Conservation (phyloP, 2,888 invertebrate species). For the Eupithecia pulchellata region DNA sequence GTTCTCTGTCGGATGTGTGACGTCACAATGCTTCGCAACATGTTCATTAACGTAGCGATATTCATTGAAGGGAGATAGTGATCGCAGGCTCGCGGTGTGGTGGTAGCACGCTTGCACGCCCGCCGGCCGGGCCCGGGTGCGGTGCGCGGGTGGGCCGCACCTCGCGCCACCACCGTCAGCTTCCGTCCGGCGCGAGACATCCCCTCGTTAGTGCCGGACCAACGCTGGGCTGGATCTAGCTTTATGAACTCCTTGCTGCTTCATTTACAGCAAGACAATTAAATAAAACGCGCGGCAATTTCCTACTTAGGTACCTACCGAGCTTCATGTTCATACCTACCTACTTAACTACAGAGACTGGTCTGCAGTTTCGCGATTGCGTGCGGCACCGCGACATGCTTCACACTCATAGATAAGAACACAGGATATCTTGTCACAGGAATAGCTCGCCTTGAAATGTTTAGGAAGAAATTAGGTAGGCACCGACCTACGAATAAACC, state of each 20-base stretch:
- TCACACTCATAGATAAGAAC: neutral
- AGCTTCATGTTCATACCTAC: neutral
- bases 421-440: neutral
- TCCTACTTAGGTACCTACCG: neutral
- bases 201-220: neutral
- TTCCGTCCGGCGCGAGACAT: too few species aligned
- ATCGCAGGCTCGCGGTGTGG: neutral
- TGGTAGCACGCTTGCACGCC: neutral
- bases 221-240: neutral
- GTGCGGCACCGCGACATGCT: neutral
- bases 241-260: neutral
- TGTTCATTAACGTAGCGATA: neutral
- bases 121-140: too few species aligned
- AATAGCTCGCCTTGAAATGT: neutral
- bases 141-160: neutral
- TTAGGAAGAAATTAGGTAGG: too few species aligned
- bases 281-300: neutral
- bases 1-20: too few species aligned
- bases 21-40: conserved; percentile 1
- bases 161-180: neutral
- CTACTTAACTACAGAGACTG: neutral
- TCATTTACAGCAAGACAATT: neutral
- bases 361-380: neutral
- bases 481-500: too few species aligned
- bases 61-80: neutral